Evolutionary conservation across 2,797 vertebrate genomes (phyloP), one percentile per base, ranked within the genome.

Genomic region (Aeoliscus strigatus): DNA sequence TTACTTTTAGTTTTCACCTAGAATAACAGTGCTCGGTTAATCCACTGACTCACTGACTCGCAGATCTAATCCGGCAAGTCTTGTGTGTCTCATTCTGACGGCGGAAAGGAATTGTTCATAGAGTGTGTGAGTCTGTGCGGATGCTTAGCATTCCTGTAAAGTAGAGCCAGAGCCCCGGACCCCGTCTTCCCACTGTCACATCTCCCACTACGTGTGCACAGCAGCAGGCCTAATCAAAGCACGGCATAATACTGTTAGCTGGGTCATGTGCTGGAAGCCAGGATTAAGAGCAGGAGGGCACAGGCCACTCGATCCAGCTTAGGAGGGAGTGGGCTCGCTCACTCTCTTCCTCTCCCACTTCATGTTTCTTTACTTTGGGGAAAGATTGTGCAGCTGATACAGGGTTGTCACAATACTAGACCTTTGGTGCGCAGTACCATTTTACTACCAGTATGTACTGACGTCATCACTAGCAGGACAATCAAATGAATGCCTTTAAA

Each of bases 231-330:
- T 80, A 85, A 81, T 86, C 80, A 75, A 76, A 84, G 76, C 57
- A 34, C 72, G 68, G 34, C 55, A 42, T 86, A 84, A 84, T 84
- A 53, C 79, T 74, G 73, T 86, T 86, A 83, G 83, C 81, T 73
- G 74, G 77, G 81, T 87, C 84, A 88, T 84, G 84, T 82, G 85
- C 78, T 81, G 63, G 67, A 73, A 80, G 70, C 74, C 69, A 42
- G 80, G 83, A 87, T 87, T 87, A 83, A 81, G 75, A 80, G 56
- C 73, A 73, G 58, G 72, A 78, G 77, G 73, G 73, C 72, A 77
- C 52, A 77, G 73, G 73, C 64, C 73, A 74, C 66, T 60, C 45
- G 66, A 81, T 78, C 73, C 77, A 77, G 59, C 30, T 83, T 77
- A 72, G 59, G 38, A 44, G 47, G 51, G 49, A 18, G 17, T 21